phyloP scores from a whole-genome alignment of 2,113 vertebrate species.

The Rhagologus leucostigma region DNA sequence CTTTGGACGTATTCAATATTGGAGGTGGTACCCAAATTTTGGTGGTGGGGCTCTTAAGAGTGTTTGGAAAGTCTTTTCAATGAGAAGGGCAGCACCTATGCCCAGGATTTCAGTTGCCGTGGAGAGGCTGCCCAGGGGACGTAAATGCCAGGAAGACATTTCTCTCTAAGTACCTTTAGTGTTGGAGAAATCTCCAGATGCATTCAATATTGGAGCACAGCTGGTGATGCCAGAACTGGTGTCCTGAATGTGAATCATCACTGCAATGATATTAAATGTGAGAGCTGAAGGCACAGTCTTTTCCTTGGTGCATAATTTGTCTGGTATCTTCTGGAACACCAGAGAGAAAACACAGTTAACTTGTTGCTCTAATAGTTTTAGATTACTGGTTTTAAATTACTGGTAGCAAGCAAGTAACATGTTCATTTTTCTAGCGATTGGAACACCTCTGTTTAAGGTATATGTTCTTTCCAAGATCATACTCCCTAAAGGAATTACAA shows the following conservation, averaged over 20 bases:
- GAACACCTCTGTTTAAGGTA: neutral
- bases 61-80: neutral
- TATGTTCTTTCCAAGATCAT: neutral
- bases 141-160: neutral
- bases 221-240: neutral
- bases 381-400: neutral
- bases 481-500: neutral
- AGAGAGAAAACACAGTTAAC: neutral
- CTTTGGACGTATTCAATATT: neutral
- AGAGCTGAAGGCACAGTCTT: neutral
- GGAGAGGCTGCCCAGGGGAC: neutral
- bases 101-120: neutral
- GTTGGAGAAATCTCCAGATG: neutral
- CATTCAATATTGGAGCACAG: rapidly evolving
- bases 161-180: neutral
- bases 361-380: neutral
- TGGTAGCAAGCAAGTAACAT: neutral
- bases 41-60: neutral
- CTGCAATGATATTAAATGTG: neutral
- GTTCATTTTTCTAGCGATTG: neutral
- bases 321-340: neutral
- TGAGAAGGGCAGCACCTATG: neutral
- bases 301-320: neutral
- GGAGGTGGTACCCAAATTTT: neutral
- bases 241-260: neutral